Conservation (phyloP, 2,888 invertebrate species). For the Lutraria lutraria region DNA sequence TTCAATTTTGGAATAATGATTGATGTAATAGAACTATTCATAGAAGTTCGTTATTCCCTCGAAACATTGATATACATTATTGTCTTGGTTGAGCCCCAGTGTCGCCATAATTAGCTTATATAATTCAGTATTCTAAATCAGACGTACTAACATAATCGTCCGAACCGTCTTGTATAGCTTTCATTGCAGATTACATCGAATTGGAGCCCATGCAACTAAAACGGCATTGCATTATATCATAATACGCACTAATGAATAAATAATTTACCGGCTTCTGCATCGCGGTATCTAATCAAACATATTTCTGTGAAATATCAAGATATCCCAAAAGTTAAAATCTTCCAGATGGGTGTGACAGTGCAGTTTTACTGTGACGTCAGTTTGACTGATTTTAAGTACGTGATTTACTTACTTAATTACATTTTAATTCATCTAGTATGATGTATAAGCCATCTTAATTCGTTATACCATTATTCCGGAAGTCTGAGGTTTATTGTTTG, state of each 20-base stretch:
- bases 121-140: neutral
- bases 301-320: neutral
- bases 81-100: no score
- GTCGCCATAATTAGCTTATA: neutral
- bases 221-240: neutral
- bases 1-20: no score
- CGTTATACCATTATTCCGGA: neutral
- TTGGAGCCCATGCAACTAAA: neutral
- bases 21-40: no score
- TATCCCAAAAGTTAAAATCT: neutral
- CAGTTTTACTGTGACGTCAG: slow-evolving; percentile 14
- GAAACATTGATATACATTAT: no score
- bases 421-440: neutral
- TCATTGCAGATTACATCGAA: neutral
- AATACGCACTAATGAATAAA: slow-evolving; percentile 16
- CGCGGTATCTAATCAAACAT: neutral
- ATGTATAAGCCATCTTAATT: neutral
- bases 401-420: neutral
- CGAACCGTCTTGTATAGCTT: neutral
- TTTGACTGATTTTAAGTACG: neutral
- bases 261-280: neutral
- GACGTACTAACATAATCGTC: neutral
- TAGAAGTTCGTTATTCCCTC: neutral
- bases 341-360: neutral
- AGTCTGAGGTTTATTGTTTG: neutral